Evolutionary conservation across 2,113 vertebrate genomes (phyloP).

Genomic region (Gambusia affinis): DNA sequence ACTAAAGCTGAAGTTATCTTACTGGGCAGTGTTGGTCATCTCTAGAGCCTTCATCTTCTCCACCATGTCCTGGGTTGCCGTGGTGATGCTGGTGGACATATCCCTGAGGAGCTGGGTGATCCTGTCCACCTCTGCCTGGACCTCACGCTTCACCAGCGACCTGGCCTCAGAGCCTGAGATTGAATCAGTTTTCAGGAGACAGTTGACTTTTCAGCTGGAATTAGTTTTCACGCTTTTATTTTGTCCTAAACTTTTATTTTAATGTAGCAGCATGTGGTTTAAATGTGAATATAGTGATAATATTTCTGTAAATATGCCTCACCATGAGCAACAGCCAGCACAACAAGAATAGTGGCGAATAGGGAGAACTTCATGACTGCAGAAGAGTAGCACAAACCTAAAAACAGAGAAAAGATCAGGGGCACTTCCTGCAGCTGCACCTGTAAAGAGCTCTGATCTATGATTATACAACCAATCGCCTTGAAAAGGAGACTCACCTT

Average conservation of each 20-base stretch:
- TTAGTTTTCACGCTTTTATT: background rate
- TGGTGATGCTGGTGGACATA: slow-evolving; percentile 40
- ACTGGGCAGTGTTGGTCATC: slow-evolving; percentile 69
- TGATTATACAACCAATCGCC: background rate
- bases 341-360: slow-evolving; percentile 43
- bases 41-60: slow-evolving; percentile 65
- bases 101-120: slow-evolving; percentile 60
- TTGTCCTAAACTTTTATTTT: background rate
- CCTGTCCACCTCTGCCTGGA: slow-evolving; percentile 50
- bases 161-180: slow-evolving; percentile 61
- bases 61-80: slow-evolving; percentile 51
- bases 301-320: slow-evolving; percentile 5
- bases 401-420: background rate
- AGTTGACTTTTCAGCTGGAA: background rate
- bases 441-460: background rate
- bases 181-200: background rate
- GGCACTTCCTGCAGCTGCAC: background rate
- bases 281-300: no score
- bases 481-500: slow-evolving; percentile 42
- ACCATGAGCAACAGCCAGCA: slow-evolving; percentile 65
- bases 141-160: slow-evolving; percentile 66
- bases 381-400: slow-evolving; percentile 32
- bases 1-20: slow-evolving; percentile 29
- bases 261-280: no score
- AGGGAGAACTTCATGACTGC: slow-evolving; percentile 72